Evolutionary conservation across 30 jellyfish, hydroid and myxozoan genomes (phyloP), one percentile per base, ranked within the genome.

Genomic region (Hydractinia symbiolongicarpus): DNA sequence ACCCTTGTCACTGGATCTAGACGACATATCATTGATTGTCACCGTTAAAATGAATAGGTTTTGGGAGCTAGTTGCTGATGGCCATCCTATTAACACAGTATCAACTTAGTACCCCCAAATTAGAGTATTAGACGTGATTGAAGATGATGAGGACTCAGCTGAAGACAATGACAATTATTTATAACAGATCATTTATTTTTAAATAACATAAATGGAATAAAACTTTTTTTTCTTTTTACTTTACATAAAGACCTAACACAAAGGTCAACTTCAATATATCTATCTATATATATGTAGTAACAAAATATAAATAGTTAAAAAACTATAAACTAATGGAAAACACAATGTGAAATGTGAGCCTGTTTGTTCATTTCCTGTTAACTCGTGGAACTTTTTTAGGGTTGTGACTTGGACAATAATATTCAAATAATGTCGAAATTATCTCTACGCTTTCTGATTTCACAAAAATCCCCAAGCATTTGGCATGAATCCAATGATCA

Each of bases 381-480:
- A 6, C 52, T 51, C 74, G 74, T n/a, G 74, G 74, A 44, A 64
- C 19, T n/a, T 64, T 44, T 4, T 64, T 64, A n/a, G 74, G 74
- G 74, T 64, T 64, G 74, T 64, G 74, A n/a, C 52, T 64, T 64
- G 74, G 74, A 51, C 74, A 64, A 51, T 64, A 64, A 64, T 64
- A 64, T 50, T 62, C 73, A 62, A 62, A 62, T 62, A 62, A 50
- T 62, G 16, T 62, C 5, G 73, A 40, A 62, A 40, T 15, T 62
- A 15, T 50, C 73, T 62, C 73, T 62, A 15, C 73, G 73, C 30
- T 62, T 50, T 62, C 73, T 62, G 16, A 40, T 50, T 62, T 62
- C 50, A 62, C 30, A 15, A 62, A 40, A 40, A 62, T 50, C 16
- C 73, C 73, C 16, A 62, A 15, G 30, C 5, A 62, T 15, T 15